phyloP scores from a whole-genome alignment of 2,797 vertebrate species.

The Margarornis squamiger region DNA sequence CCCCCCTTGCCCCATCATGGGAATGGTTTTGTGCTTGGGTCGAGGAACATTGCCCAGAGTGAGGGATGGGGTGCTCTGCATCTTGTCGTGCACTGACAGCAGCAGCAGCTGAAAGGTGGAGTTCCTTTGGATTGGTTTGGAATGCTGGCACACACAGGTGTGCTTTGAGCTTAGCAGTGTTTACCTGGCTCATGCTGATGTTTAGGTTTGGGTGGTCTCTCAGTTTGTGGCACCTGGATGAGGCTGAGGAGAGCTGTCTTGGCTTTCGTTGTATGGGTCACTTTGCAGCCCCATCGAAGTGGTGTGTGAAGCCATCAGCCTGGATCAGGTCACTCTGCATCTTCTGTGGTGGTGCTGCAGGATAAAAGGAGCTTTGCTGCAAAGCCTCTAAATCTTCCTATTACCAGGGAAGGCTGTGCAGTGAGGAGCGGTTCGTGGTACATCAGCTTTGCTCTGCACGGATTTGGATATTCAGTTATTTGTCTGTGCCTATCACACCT shows the following conservation, averaged over 20 bases:
- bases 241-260: background rate
- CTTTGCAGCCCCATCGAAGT: background rate
- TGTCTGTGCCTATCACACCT: conserved; percentile 65
- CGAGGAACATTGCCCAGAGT: background rate
- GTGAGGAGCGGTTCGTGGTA: conserved; percentile 50
- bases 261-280: background rate
- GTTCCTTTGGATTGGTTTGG: background rate
- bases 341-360: conserved; percentile 36
- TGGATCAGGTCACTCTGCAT: conserved; percentile 12
- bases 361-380: conserved; percentile 70
- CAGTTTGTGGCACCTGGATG: background rate
- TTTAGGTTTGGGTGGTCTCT: background rate
- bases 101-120: fast-evolving
- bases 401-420: conserved; percentile 58
- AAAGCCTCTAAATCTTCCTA: conserved; percentile 59
- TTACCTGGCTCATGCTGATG: background rate
- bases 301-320: background rate
- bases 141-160: background rate
- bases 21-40: background rate
- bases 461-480: conserved; percentile 66
- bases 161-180: background rate
- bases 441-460: conserved; percentile 46
- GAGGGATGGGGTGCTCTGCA: background rate
- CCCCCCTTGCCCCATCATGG: fast-evolving
- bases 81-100: background rate